Evolutionary conservation across 2,797 vertebrate species (phyloP).

Genomic region (Microctenopoma lineatum): DNA sequence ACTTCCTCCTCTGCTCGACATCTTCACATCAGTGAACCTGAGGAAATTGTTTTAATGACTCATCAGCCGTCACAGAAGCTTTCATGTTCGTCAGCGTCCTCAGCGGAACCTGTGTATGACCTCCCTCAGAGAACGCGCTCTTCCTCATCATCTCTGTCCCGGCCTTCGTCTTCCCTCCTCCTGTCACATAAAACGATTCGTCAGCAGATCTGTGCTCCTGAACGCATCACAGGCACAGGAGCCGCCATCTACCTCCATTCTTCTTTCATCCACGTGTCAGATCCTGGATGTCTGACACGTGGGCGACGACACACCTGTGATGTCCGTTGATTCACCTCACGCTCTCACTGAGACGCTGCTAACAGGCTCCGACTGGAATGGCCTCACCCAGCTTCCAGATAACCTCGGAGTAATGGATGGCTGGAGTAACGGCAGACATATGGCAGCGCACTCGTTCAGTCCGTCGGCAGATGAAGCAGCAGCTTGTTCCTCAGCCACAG

Average conservation of each 20-base stretch:
- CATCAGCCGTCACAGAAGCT: constrained; percentile 34
- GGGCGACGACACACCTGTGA: too few relatives aligned
- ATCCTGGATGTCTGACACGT: too few relatives aligned
- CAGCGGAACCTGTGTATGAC: constrained; percentile 9
- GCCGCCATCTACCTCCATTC: not conserved
- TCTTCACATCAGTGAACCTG: constrained; percentile 22
- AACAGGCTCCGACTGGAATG: constrained; percentile 29
- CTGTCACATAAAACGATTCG: constrained; percentile 3
- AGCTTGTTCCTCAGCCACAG: constrained; percentile 53
- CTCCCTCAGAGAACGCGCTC: constrained; percentile 22
- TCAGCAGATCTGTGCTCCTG: not conserved
- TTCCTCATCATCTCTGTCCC: not conserved
- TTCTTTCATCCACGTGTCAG: too few relatives aligned
- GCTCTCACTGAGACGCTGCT: not conserved
- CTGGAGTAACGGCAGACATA: constrained; percentile 43
- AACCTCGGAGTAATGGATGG: constrained; percentile 5
- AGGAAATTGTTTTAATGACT: constrained; percentile 52
- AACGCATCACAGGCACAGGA: constrained; percentile 1
- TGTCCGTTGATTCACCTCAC: not conserved
- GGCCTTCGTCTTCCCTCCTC: not conserved
- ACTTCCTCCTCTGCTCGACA: not conserved
- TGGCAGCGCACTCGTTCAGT: constrained; percentile 22
- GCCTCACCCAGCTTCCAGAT: constrained; percentile 9
- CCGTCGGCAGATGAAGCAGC: constrained; percentile 42
- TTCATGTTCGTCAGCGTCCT: constrained; percentile 34